These are phyloP conservation scores for Hiodon tergisus DNA, from an alignment of 2,113 vertebrate genomes.

Conservation along the genomic window DNA sequence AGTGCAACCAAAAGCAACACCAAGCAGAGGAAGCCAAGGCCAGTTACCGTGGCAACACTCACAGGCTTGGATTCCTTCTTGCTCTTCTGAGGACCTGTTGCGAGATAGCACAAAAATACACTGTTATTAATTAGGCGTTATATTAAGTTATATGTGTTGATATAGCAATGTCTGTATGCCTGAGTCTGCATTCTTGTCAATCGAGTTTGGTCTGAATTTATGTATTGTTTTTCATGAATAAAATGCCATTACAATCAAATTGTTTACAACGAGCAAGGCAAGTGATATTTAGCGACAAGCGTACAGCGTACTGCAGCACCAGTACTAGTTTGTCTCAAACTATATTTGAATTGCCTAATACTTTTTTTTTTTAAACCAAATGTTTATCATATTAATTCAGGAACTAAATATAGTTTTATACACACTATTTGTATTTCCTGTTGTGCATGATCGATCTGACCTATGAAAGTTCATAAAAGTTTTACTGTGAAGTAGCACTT, in stretches of 20 bases:
- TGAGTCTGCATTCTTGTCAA: too few species aligned
- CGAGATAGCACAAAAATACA: background rate
- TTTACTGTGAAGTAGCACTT: conserved; percentile 22
- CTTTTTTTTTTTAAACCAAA: too few species aligned
- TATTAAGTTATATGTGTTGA: background rate
- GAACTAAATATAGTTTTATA: too few species aligned
- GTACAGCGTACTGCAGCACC: background rate
- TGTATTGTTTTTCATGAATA: too few species aligned
- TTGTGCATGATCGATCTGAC: background rate
- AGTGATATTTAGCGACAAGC: background rate
- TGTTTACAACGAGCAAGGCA: background rate
- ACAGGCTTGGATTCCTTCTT: conserved; percentile 6
- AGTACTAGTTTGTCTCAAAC: too few species aligned
- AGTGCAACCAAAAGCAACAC: conserved; percentile 50
- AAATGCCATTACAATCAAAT: background rate
- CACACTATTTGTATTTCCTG: background rate
- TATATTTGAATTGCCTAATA: too few species aligned
- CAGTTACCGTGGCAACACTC: conserved; percentile 18
- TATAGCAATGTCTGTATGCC: too few species aligned
- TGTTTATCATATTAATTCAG: too few species aligned
- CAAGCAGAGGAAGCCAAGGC: conserved; percentile 47
- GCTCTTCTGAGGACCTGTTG: conserved; percentile 42
- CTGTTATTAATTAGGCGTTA: background rate
- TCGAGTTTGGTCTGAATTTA: too few species aligned
- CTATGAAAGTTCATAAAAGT: background rate